Evolutionary conservation across 2,113 vertebrate species (phyloP).

Genomic region (Oreochromis spilurus): DNA sequence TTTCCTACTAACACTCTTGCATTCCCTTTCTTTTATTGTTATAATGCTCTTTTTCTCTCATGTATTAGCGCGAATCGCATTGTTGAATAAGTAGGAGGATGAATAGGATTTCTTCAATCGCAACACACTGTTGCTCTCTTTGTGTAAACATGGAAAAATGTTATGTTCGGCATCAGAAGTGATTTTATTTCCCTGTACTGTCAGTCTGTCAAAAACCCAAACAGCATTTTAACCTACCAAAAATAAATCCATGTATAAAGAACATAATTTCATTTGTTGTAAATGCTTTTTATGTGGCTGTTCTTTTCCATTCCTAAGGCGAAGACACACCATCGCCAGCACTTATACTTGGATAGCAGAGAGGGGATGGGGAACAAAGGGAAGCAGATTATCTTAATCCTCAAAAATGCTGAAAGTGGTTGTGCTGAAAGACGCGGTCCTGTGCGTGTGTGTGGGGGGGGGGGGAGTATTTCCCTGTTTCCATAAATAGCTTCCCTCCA

Average conservation of each 20-base stretch:
- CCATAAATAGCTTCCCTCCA: constrained; percentile 15
- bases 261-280: neutral
- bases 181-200: neutral
- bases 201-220: neutral
- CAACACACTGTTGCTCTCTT: neutral
- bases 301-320: neutral
- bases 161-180: neutral
- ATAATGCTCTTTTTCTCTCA: neutral
- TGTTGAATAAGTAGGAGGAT: neutral
- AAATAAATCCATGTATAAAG: constrained; percentile 35
- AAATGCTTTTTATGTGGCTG: neutral
- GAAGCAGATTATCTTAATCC: constrained; percentile 67
- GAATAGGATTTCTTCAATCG: neutral
- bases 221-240: constrained; percentile 5
- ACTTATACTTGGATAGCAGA: neutral
- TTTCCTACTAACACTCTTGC: neutral
- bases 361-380: neutral
- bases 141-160: neutral
- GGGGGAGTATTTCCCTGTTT: neutral
- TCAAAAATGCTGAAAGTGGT: constrained; percentile 34
- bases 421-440: neutral
- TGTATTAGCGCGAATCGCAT: neutral
- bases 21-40: constrained; percentile 14
- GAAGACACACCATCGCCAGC: neutral
- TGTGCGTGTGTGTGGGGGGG: neutral